Evolutionary conservation across 1,140 invertebrate species (phyloP).

Genomic region (Bactericera cockerelli): DNA sequence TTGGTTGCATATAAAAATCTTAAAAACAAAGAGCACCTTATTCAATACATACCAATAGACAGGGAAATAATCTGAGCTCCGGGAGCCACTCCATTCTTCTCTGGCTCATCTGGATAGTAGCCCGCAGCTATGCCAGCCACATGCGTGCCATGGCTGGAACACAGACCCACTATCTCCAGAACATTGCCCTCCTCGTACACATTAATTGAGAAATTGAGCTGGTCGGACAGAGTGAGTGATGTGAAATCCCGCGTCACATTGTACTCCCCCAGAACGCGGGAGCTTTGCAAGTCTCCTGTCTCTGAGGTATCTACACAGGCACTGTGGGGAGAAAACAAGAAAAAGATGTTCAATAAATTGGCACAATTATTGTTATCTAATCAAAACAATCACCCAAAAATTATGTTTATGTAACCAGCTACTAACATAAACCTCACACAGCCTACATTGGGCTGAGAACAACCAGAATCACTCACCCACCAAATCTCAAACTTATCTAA

Average conservation of each 20-base stretch:
- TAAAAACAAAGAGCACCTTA: no score
- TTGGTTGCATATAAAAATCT: no score
- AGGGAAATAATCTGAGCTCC: slow-evolving; percentile 91
- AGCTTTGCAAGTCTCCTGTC: slow-evolving; percentile 57
- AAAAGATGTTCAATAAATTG: no score
- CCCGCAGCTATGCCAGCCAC: slow-evolving; percentile 90
- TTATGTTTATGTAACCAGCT: no score
- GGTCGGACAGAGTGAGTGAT: slow-evolving; percentile 56
- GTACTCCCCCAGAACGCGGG: slow-evolving; percentile 71
- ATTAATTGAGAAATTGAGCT: slow-evolving; percentile 82
- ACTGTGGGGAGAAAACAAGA: slow-evolving; percentile 32
- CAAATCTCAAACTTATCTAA: no score
- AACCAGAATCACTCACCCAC: no score
- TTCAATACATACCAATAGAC: slow-evolving; percentile 58
- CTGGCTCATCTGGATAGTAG: slow-evolving; percentile 75
- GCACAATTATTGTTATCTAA: no score
- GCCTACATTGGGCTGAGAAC: no score
- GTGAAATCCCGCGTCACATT: slow-evolving; percentile 61
- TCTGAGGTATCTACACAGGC: slow-evolving; percentile 79
- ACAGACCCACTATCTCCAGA: slow-evolving; percentile 83
- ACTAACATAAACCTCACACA: no score
- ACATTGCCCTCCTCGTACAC: slow-evolving; percentile 83
- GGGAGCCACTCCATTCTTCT: slow-evolving; percentile 87
- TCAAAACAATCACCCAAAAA: no score
- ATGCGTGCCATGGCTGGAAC: slow-evolving; percentile 89